Percentiles rank a stretch among this genome's conserved stretches.
These are phyloP conservation scores for Eristalis tenax DNA, from an alignment of 2,888 invertebrate genomes.

Conservation along the genomic window DNA sequence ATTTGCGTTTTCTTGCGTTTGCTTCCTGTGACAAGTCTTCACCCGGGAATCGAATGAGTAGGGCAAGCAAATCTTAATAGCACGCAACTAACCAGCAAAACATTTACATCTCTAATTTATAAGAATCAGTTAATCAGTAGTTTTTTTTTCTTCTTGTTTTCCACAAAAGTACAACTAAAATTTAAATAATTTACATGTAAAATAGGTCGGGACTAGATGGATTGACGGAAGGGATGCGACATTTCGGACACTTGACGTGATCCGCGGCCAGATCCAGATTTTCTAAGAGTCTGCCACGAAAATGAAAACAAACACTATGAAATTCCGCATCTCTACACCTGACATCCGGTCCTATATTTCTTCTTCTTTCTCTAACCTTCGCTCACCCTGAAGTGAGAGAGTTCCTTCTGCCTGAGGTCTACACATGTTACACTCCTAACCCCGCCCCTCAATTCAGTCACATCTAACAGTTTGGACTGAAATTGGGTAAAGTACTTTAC, in stretches of 20 bases:
- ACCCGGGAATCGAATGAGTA: slow-evolving; percentile 30
- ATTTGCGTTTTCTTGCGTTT: neutral
- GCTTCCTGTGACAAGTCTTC: neutral
- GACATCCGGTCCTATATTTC: neutral
- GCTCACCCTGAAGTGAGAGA: neutral
- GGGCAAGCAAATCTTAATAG: slow-evolving; percentile 59
- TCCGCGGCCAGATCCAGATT: neutral
- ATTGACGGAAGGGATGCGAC: neutral
- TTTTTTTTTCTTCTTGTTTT: slow-evolving; percentile 36
- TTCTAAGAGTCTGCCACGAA: neutral
- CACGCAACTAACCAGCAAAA: neutral
- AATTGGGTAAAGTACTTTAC: slow-evolving; percentile 10
- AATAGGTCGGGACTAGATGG: slow-evolving; percentile 33
- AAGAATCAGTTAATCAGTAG: slow-evolving; percentile 9
- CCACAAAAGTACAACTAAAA: slow-evolving; percentile 65
- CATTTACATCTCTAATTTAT: slow-evolving; percentile 41
- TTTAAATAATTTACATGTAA: slow-evolving; percentile 1
- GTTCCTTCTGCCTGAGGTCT: neutral
- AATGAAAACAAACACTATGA: neutral
- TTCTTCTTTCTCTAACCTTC: neutral
- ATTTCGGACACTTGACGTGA: slow-evolving; percentile 1
- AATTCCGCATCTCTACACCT: neutral
- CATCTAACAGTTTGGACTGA: neutral
- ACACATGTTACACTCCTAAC: no score
- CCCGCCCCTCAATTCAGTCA: neutral